These are phyloP conservation scores for Pavo muticus DNA, from an alignment of 2,113 vertebrate species.

Conservation along the genomic window DNA sequence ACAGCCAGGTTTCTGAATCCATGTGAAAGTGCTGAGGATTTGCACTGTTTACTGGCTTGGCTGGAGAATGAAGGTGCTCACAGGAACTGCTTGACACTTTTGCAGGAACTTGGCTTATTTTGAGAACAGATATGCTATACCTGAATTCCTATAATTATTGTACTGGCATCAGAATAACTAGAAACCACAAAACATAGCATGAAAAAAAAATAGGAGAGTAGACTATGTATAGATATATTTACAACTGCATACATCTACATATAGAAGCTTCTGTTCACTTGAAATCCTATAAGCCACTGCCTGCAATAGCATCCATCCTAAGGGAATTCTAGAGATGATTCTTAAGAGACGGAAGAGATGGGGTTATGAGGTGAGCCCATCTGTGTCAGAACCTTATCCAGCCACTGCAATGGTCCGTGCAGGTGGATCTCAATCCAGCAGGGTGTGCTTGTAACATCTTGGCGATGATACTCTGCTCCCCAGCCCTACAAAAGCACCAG, in stretches of 20 bases:
- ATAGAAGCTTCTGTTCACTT: conserved; percentile 63
- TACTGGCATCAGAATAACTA: conserved; percentile 67
- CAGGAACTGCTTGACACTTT: conserved; percentile 48
- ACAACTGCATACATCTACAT: conserved; percentile 74
- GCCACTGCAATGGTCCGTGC: conserved; percentile 96
- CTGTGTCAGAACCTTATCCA: conserved; percentile 98
- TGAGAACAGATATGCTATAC: conserved; percentile 7
- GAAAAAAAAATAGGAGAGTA: conserved; percentile 13
- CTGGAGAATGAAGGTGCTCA: conserved; percentile 38
- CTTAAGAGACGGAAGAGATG: conserved; percentile 96
- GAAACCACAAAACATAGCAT: conserved; percentile 57
- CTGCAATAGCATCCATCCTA: conserved; percentile 71
- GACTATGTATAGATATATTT: conserved; percentile 63
- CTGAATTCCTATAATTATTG: conserved; percentile 14
- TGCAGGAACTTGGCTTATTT: conserved; percentile 61
- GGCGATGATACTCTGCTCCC: conserved; percentile 98
- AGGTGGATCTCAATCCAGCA: conserved; percentile 99
- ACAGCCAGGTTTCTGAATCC: conserved; percentile 44
- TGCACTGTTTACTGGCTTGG: neutral
- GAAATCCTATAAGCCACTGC: conserved; percentile 69
- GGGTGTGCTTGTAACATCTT: conserved; percentile 97
- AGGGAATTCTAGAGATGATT: conserved; percentile 7
- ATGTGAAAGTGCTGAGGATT: neutral
- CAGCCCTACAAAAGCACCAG: conserved; percentile 86
- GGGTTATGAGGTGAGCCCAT: conserved; percentile 99